phyloP scores from a whole-genome alignment of 2,113 vertebrate species.

The Calyptomena viridis region DNA sequence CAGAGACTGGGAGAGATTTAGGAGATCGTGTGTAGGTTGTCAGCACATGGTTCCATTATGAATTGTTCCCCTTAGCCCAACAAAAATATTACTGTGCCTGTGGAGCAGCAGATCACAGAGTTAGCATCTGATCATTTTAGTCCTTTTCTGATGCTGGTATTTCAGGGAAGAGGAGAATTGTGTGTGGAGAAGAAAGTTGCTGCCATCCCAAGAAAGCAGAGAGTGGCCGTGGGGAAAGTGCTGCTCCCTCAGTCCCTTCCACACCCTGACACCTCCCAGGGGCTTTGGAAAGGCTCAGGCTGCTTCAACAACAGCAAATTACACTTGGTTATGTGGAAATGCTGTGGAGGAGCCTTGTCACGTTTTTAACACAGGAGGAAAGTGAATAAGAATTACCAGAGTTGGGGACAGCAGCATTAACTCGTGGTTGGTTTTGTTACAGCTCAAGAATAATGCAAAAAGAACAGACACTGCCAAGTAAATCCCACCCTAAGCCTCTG shows the following conservation, averaged over 20 bases:
- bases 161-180: background rate
- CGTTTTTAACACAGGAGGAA: background rate
- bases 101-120: slow-evolving; percentile 25
- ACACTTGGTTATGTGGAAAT: background rate
- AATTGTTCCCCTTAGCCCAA: slow-evolving; percentile 46
- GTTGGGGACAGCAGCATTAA: background rate
- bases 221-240: background rate
- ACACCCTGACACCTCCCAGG: background rate
- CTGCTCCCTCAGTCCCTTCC: background rate
- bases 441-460: background rate
- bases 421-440: background rate
- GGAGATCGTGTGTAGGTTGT: slow-evolving; percentile 21
- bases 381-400: background rate
- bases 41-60: slow-evolving; percentile 62
- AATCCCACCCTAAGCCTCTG: background rate
- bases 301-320: background rate
- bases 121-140: background rate
- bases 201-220: slow-evolving; percentile 4
- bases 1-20: slow-evolving; percentile 24
- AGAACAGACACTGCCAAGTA: background rate
- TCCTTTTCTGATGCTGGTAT: slow-evolving; percentile 8
- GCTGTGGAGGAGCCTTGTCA: background rate
- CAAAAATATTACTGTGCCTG: slow-evolving; percentile 14
- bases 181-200: slow-evolving; percentile 46
- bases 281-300: background rate